Conservation (phyloP, 2,797 vertebrate genomes). For the Enteromius thamalakanensis region DNA sequence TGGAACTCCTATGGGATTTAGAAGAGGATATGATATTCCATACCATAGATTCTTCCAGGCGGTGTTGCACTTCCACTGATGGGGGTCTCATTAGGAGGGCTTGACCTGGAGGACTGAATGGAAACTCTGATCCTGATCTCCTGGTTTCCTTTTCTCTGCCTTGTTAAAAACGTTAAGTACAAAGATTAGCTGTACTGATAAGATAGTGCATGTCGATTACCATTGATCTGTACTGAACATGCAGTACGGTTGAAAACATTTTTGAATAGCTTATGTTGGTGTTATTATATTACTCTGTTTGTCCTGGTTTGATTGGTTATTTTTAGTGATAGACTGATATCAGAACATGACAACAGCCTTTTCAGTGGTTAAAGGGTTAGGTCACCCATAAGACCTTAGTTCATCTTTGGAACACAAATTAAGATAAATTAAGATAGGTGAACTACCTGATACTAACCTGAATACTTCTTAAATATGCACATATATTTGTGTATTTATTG, state of each 20-base stretch:
- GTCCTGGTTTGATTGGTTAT: not conserved
- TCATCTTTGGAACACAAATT: too few relatives aligned
- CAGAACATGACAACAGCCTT: not conserved
- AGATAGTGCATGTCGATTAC: not conserved
- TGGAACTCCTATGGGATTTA: slow-evolving; percentile 30
- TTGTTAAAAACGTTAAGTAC: slow-evolving; percentile 11
- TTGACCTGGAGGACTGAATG: slow-evolving; percentile 41
- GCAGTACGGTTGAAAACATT: not conserved
- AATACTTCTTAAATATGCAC: too few relatives aligned
- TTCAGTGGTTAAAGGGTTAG: not conserved
- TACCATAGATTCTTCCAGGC: slow-evolving; percentile 30
- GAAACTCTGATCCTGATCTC: slow-evolving; percentile 48
- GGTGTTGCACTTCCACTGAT: slow-evolving; percentile 24
- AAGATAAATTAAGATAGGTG: too few relatives aligned
- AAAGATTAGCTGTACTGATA: slow-evolving; percentile 41
- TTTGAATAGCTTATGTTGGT: not conserved
- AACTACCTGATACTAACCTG: too few relatives aligned
- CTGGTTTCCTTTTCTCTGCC: not conserved
- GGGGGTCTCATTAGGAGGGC: slow-evolving; percentile 21
- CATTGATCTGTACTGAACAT: not conserved
- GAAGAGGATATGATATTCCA: slow-evolving; percentile 42
- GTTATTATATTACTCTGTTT: not conserved
- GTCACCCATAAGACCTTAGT: too few relatives aligned
- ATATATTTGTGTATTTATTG: not conserved
- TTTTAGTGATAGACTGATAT: not conserved